Conservation (phyloP, 1,140 invertebrate species). For the Brachionus paranguensis region DNA sequence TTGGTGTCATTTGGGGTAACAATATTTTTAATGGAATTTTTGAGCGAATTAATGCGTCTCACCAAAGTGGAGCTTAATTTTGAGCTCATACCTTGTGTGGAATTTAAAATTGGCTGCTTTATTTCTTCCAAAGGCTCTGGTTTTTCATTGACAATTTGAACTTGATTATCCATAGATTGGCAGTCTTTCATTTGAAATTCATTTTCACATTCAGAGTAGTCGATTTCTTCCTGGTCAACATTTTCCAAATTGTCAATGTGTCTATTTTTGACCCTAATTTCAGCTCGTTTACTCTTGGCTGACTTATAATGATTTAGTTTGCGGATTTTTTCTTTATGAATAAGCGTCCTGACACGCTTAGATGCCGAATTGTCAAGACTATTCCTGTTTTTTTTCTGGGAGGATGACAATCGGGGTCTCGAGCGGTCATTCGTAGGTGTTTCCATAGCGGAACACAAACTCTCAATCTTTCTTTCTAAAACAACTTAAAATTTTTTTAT, state of each 20-base stretch:
- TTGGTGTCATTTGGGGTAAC: not conserved
- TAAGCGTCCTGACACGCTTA: not conserved
- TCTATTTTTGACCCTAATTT: not conserved
- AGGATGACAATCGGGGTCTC: not conserved
- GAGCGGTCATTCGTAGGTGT: not conserved
- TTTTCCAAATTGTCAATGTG: not conserved
- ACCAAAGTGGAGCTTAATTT: not conserved
- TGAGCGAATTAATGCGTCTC: not conserved
- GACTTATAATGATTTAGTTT: not conserved
- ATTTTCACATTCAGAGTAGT: not conserved
- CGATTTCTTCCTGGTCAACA: not conserved
- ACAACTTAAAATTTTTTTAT: not conserved
- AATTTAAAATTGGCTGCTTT: not conserved
- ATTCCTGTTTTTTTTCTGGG: not conserved
- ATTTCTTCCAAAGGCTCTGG: not conserved
- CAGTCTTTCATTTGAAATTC: not conserved
- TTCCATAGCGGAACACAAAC: not conserved
- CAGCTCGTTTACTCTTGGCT: not conserved
- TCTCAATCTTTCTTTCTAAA: not conserved
- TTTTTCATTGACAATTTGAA: not conserved
- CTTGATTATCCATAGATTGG: not conserved
- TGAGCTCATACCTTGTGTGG: not conserved
- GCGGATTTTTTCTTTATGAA: constrained; percentile 5
- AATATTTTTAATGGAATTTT: constrained; percentile 6
- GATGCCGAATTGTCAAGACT: constrained; percentile 4